A percentile compares a stretch with the other conserved stretches of the same genome.
phyloP scores from a whole-genome alignment of 2,113 vertebrate genomes.

The Dasyurus viverrinus region DNA sequence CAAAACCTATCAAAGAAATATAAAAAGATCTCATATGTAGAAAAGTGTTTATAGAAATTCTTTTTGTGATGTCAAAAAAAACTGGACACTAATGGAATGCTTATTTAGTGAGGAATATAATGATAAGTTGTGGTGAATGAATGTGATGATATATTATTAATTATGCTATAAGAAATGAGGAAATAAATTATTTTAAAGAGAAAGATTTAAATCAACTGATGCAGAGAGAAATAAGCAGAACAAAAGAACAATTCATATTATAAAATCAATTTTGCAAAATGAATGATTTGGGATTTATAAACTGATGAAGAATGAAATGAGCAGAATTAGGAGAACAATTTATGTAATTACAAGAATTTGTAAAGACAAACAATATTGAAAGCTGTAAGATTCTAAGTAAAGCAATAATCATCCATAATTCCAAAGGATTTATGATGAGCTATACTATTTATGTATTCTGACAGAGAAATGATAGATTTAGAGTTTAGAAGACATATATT shows the following conservation, averaged over 20 bases:
- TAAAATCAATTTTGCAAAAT: not conserved
- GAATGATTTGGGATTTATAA: not conserved
- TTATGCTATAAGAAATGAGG: not conserved
- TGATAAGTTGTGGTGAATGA: not conserved
- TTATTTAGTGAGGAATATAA: not conserved
- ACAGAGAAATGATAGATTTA: not conserved
- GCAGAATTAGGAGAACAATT: not conserved
- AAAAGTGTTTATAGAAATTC: not conserved
- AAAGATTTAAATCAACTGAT: not conserved
- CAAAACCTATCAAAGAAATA: not conserved
- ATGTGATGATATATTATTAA: not conserved
- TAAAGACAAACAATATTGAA: not conserved
- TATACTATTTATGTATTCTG: not conserved
- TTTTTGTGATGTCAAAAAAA: not conserved
- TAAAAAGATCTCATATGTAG: not conserved
- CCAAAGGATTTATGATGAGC: not conserved
- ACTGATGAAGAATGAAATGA: not conserved
- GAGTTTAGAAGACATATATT: not conserved
- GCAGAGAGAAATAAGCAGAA: not conserved
- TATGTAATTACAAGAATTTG: not conserved
- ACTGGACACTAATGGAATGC: not conserved
- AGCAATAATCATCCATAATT: not conserved
- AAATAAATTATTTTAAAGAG: not conserved
- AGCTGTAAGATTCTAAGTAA: not conserved
- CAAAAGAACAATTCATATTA: not conserved